These are phyloP conservation scores for Hippocampus zosterae DNA, from an alignment of 2,113 vertebrate species.

Conservation along the genomic window DNA sequence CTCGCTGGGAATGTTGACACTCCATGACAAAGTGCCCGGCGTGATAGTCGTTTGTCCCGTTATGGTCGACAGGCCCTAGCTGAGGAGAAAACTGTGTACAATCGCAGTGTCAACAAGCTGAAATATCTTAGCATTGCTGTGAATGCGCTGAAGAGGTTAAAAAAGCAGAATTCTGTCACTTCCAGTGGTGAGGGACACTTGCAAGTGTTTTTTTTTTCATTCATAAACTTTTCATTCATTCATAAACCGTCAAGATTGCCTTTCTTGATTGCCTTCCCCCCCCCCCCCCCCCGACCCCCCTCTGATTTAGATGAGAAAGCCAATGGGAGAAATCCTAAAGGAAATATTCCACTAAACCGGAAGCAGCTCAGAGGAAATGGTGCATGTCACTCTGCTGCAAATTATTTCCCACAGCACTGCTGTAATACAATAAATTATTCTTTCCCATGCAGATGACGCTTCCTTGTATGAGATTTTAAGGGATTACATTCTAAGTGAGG, in stretches of 20 bases:
- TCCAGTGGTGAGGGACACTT: slow-evolving; percentile 52
- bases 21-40: neutral
- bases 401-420: neutral
- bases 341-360: slow-evolving; percentile 59
- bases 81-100: slow-evolving; percentile 78
- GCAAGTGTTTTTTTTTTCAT: too few species aligned
- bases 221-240: too few species aligned
- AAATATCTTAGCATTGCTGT: slow-evolving; percentile 79
- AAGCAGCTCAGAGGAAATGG: slow-evolving; percentile 48
- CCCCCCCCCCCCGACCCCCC: slow-evolving; percentile 15
- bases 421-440: neutral
- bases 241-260: neutral
- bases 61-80: slow-evolving; percentile 63
- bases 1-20: accelerated
- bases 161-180: slow-evolving; percentile 61
- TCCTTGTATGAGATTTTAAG: slow-evolving; percentile 71
- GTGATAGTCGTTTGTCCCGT: neutral
- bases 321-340: slow-evolving; percentile 50
- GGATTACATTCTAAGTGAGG: slow-evolving; percentile 72
- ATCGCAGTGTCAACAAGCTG: slow-evolving; percentile 75
- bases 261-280: neutral
- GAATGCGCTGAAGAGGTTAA: slow-evolving; percentile 78
- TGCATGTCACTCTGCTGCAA: slow-evolving; percentile 21
- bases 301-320: slow-evolving; percentile 49
- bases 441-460: slow-evolving; percentile 50